phyloP scores from a whole-genome alignment of 64 coral and sea anemone genomes.

The Trachythela sp. region DNA sequence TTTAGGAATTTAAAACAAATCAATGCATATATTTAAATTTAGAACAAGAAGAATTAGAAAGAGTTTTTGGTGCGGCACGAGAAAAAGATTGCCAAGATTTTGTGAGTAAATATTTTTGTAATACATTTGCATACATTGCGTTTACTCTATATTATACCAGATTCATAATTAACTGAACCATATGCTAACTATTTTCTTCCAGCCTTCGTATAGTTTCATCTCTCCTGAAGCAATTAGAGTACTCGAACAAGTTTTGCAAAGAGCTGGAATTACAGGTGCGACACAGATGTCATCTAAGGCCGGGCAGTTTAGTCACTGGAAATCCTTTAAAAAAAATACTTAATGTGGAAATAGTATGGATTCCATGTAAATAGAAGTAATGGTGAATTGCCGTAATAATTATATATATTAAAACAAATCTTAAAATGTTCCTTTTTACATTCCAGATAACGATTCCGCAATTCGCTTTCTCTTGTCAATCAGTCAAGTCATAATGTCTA shows the following conservation, averaged over 20 bases:
- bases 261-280: background rate
- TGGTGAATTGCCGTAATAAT: too few species aligned
- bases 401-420: too few species aligned
- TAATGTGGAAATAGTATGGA: too few species aligned
- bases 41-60: background rate
- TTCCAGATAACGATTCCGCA: slow-evolving; percentile 7
- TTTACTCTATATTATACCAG: too few species aligned
- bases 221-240: background rate
- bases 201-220: background rate
- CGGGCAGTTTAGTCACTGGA: too few species aligned
- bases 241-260: background rate
- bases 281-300: too few species aligned
- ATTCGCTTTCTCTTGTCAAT: background rate
- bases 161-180: background rate
- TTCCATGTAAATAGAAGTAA: too few species aligned
- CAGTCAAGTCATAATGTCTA: slow-evolving; percentile 1
- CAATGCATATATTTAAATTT: background rate
- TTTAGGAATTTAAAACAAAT: too few species aligned
- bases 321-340: too few species aligned
- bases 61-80: background rate
- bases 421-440: background rate
- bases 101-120: background rate
- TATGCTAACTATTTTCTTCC: background rate
- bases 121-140: too few species aligned
- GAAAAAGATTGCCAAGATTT: background rate